Evolutionary conservation across 2,888 invertebrate genomes (phyloP), one percentile per base, ranked within the genome.

Genomic region (Nymphalis polychloros): DNA sequence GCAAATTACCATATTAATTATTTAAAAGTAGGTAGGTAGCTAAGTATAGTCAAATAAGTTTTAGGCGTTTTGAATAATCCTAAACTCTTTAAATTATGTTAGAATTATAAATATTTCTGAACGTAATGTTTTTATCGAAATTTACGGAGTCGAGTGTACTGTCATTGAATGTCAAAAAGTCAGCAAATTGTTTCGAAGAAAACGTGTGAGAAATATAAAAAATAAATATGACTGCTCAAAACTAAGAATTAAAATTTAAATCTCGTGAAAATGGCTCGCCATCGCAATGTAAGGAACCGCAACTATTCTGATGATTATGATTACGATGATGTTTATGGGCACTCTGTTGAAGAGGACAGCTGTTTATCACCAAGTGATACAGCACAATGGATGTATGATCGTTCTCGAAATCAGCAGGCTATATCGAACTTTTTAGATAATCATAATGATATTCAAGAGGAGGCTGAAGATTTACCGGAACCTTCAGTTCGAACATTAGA

Each of bases 271-370:
- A 98, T 98, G 98, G 96, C 98, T 73, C 95, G 98, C 62, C 98
- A 98, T 85, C 94, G 98, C 74, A 97, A 97, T 88, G 94, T 98
- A 67, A 94, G 97, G 68, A 95, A 95, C 72, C 95, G 97, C 94
- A 96, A 96, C 84, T 97, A 96, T 87, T 95, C 96, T 41, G 97
- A 97, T 79, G 98, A 98, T 81, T 98, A 97, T 83, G 98, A 98
- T 80, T 97, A 97, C 79, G 97, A 97, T 81, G 97, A 97, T 91
- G 95, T 97, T 70, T 98, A 98, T 85, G 98, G 98, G 16, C 97
- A 97, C 86, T 98, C 98, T 3, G 96, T 98, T 53, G 98, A 98
- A 87, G 98, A 98, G 82, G 98, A 98, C 83, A 96, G 95, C 86
- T 96, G 96, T 82, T 95, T 98, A 79, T 98, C 98, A 17, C 98